A percentile compares a stretch with the other conserved stretches of the same genome.
These are phyloP conservation scores for Drosophila jambulina DNA, from an alignment of 1,140 invertebrate genomes.

Conservation along the genomic window DNA sequence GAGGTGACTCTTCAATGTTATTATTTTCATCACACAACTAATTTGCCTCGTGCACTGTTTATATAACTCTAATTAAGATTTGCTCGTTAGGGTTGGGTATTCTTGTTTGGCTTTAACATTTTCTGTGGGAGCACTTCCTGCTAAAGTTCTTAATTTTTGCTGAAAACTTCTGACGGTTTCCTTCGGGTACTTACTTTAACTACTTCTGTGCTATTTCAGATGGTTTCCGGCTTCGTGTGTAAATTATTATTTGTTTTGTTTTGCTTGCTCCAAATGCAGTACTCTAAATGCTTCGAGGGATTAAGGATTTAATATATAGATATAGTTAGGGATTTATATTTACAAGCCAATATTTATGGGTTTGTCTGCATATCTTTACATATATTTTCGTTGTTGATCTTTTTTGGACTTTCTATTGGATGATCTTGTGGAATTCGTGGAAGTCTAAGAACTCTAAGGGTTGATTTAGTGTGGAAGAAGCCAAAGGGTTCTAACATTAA, in stretches of 20 bases:
- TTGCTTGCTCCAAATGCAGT: conserved; percentile 53
- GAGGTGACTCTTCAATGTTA: conserved; percentile 34
- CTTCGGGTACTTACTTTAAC: conserved; percentile 49
- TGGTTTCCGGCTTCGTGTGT: conserved; percentile 21
- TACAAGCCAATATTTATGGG: conserved; percentile 70
- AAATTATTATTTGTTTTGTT: conserved; percentile 23
- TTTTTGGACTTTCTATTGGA: conserved; percentile 14
- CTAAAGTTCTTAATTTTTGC: conserved; percentile 44
- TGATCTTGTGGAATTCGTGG: conserved; percentile 9
- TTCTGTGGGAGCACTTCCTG: conserved; percentile 41
- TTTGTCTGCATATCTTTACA: conserved; percentile 44
- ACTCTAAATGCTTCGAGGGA: conserved; percentile 61
- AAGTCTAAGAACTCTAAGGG: conserved; percentile 23
- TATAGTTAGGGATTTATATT: conserved; percentile 60
- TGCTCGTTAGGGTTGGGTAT: conserved; percentile 68
- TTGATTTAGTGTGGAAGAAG: background rate
- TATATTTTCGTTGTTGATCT: conserved; percentile 60
- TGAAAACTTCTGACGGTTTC: conserved; percentile 41
- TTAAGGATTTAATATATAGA: conserved; percentile 35
- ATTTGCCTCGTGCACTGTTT: conserved; percentile 46
- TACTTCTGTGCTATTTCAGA: conserved; percentile 46
- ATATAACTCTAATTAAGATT: conserved; percentile 29
- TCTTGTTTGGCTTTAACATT: conserved; percentile 48
- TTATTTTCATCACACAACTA: conserved; percentile 49
- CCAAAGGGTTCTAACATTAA: conserved; percentile 6